These are phyloP conservation scores for Hypselothyrea guttata DNA, from an alignment of 2,888 invertebrate genomes.

Conservation along the genomic window DNA sequence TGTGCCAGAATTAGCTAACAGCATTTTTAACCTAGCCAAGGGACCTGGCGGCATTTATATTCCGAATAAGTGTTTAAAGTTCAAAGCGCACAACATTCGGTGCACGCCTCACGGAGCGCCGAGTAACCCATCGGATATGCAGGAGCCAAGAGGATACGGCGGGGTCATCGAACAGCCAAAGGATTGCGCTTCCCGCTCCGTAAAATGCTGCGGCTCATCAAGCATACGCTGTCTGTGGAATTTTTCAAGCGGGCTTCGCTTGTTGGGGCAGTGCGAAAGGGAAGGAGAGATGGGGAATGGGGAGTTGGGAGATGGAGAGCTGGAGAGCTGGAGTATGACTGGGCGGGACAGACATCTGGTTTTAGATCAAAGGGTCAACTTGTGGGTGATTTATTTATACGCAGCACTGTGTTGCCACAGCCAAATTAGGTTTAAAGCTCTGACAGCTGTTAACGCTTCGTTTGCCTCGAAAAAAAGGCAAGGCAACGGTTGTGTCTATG, in stretches of 20 bases:
- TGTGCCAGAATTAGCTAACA: background rate
- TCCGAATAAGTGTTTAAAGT: slow-evolving; percentile 46
- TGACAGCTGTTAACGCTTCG: slow-evolving; percentile 60
- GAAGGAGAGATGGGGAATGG: background rate
- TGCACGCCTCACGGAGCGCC: slow-evolving; percentile 9
- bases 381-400: slow-evolving; percentile 62
- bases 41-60: slow-evolving; percentile 40
- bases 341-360: slow-evolving; percentile 44
- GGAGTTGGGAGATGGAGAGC: background rate
- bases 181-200: slow-evolving; percentile 13
- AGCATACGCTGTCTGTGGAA: slow-evolving; percentile 42
- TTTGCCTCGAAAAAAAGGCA: slow-evolving; percentile 27
- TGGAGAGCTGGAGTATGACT: too few species aligned
- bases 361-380: slow-evolving; percentile 67
- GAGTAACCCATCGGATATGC: too few species aligned
- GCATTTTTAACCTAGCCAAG: slow-evolving; percentile 3
- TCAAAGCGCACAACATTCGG: slow-evolving; percentile 35
- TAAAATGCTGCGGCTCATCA: slow-evolving; percentile 42
- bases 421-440: slow-evolving; percentile 56
- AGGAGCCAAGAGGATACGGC: slow-evolving; percentile 6
- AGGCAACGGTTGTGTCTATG: slow-evolving; percentile 12
- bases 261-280: slow-evolving; percentile 3
- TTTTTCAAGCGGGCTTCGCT: slow-evolving; percentile 30
- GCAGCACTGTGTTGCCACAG: slow-evolving; percentile 30
- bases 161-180: slow-evolving; percentile 18